These are phyloP conservation scores for Melanotaenia boesemani DNA, from an alignment of 2,797 vertebrate species.

Conservation along the genomic window DNA sequence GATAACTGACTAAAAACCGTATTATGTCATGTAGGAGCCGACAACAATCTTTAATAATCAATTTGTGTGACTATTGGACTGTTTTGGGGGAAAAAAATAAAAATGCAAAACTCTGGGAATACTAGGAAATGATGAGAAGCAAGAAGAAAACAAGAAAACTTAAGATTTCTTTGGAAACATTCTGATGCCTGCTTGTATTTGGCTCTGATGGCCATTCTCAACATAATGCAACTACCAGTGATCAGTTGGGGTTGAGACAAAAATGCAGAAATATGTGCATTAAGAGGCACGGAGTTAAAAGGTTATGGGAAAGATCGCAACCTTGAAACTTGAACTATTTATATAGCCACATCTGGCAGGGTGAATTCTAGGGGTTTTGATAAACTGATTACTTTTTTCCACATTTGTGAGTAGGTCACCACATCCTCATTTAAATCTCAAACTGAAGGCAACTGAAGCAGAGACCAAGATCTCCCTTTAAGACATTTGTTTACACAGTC, in stretches of 20 bases:
- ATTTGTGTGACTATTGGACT: neutral
- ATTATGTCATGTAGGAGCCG: neutral
- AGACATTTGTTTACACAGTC: neutral
- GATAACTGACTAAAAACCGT: neutral
- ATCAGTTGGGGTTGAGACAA: neutral
- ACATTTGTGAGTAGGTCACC: neutral
- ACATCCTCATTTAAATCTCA: conserved; percentile 11
- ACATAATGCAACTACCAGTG: neutral
- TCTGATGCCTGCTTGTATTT: conserved; percentile 24
- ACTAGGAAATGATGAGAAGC: neutral
- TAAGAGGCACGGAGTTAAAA: conserved; percentile 2
- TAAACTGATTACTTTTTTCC: conserved; percentile 13
- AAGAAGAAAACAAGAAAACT: conserved; percentile 3
- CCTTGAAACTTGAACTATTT: conserved; percentile 21
- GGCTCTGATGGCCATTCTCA: neutral
- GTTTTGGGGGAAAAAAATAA: too few relatives aligned
- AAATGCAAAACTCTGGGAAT: too few relatives aligned
- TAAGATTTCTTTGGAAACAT: neutral
- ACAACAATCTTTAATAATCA: neutral
- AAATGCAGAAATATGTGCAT: conserved; percentile 13
- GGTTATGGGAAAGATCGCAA: conserved; percentile 53
- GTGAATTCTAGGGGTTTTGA: conserved; percentile 33
- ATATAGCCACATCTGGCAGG: conserved; percentile 37
- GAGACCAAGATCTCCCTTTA: neutral
- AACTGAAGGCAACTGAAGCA: conserved; percentile 3